Conservation (phyloP, 2,888 invertebrate genomes). For the Incurvaria masculella region DNA sequence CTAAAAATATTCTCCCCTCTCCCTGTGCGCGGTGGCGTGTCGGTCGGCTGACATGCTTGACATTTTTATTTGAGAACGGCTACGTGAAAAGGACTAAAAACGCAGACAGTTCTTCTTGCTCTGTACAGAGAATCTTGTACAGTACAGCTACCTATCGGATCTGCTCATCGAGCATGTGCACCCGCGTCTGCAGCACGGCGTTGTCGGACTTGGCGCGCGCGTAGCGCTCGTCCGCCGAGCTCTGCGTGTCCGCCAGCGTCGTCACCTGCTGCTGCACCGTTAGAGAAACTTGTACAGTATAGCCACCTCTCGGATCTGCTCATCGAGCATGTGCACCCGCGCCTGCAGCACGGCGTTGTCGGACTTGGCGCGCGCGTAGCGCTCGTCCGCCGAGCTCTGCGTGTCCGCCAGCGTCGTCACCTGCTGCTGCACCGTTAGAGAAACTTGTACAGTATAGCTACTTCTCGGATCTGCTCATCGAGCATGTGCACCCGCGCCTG, state of each 20-base stretch:
- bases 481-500: conserved; percentile 89
- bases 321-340: conserved; percentile 88
- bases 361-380: conserved; percentile 85
- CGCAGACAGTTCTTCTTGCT: no score
- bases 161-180: conserved; percentile 91
- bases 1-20: no score
- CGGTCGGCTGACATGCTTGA: no score
- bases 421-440: conserved; percentile 94
- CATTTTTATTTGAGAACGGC: no score
- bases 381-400: conserved; percentile 81
- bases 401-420: conserved; percentile 86
- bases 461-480: conserved; percentile 84
- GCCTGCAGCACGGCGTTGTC: conserved; percentile 92
- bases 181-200: conserved; percentile 84
- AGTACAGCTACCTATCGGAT: conserved; percentile 65
- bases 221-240: conserved; percentile 83
- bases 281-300: no score
- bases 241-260: conserved; percentile 83
- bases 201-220: conserved; percentile 90
- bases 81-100: no score
- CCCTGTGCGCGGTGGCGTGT: no score
- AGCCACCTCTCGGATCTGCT: conserved; percentile 73
- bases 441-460: no score
- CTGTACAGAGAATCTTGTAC: no score
- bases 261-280: conserved; percentile 94